A percentile compares a stretch with the other conserved stretches of the same genome.
These are phyloP conservation scores for Podabrus alpinus DNA, from an alignment of 2,888 invertebrate genomes.

Conservation along the genomic window DNA sequence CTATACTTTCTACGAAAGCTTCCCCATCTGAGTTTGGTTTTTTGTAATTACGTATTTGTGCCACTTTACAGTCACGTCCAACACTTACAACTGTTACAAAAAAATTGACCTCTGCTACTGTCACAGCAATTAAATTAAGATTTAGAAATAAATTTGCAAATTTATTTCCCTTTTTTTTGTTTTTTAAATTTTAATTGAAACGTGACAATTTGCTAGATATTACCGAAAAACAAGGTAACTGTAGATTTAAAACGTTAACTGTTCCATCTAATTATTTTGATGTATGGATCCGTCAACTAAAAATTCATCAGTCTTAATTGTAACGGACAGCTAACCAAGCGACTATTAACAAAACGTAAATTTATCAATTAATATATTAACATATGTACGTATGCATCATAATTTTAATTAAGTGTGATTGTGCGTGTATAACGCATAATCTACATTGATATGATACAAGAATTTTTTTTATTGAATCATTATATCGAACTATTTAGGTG, in stretches of 20 bases:
- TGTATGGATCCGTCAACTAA: neutral
- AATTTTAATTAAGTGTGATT: neutral
- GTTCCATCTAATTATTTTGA: neutral
- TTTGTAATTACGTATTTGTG: neutral
- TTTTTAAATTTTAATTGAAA: neutral
- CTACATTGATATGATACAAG: neutral
- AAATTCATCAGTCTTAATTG: neutral
- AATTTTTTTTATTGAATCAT: neutral
- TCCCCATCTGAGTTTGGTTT: neutral
- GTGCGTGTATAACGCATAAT: neutral
- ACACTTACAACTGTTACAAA: neutral
- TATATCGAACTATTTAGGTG: neutral
- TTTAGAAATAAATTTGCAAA: neutral
- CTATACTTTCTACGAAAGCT: neutral
- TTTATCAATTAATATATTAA: neutral
- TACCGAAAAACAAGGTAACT: neutral
- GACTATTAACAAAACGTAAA: neutral
- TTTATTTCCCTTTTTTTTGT: neutral
- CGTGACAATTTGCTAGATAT: neutral
- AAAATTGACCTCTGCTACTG: neutral
- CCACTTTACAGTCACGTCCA: neutral
- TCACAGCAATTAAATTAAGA: neutral
- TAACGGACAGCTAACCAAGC: neutral
- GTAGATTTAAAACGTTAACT: neutral
- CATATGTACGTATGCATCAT: neutral